These are phyloP conservation scores for Melanotaenia pygmaea DNA, from an alignment of 2,797 vertebrate genomes.

Conservation along the genomic window DNA sequence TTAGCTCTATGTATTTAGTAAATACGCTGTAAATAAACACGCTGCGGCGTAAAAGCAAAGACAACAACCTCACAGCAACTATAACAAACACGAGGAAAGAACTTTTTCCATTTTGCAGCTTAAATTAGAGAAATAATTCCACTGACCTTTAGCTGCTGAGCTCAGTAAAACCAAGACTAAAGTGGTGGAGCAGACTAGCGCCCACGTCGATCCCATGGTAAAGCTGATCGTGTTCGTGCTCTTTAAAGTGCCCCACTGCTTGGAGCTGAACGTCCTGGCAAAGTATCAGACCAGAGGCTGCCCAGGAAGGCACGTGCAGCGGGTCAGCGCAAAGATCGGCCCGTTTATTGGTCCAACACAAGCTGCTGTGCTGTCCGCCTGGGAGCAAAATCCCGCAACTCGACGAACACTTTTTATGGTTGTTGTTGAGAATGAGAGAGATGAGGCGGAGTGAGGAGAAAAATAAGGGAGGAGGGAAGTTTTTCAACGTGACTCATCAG, in stretches of 20 bases:
- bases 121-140: background rate
- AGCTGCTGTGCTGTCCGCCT: slow-evolving; percentile 25
- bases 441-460: slow-evolving; percentile 7
- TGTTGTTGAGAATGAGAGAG: slow-evolving; percentile 27
- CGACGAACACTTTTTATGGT: slow-evolving; percentile 15
- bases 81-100: slow-evolving; percentile 43
- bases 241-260: background rate
- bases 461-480: slow-evolving; percentile 39
- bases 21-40: background rate
- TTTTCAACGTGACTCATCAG: slow-evolving; percentile 70
- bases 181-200: slow-evolving; percentile 26
- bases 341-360: slow-evolving; percentile 50
- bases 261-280: slow-evolving; percentile 6
- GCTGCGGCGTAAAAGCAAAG: background rate
- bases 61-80: slow-evolving; percentile 10
- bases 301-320: slow-evolving; percentile 27
- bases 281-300: slow-evolving; percentile 27
- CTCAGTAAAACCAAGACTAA: slow-evolving; percentile 34
- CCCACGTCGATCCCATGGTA: slow-evolving; percentile 52
- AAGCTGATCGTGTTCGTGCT: background rate
- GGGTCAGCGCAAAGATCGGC: slow-evolving; percentile 9
- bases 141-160: slow-evolving; percentile 66
- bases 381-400: background rate
- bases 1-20: background rate
- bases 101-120: background rate